Evolutionary conservation across 2,113 vertebrate species (phyloP), one percentile per base, ranked within the genome.

Genomic region (Sitta europaea): DNA sequence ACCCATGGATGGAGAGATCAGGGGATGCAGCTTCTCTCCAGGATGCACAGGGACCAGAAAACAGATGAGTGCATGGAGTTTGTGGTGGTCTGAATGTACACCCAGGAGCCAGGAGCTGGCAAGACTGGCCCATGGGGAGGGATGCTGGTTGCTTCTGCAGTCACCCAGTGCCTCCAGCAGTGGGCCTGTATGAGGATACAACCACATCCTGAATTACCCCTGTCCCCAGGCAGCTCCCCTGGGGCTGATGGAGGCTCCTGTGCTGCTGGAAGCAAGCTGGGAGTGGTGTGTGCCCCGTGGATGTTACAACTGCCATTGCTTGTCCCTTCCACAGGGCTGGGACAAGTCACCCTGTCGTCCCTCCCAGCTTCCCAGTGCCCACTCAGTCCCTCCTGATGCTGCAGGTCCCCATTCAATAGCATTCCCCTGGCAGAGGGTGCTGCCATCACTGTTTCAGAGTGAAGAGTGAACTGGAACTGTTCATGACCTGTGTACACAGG

Each of bases 401-500:
- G 51, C 76, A 54, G 47, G 33, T 33, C 11, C n/a, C 61, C 21
- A 1, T 38, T 35, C 43, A 19, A 3, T 1, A 23, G 38, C 88
- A 15, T 59, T 28, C 5, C 20, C 25, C 18, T 35, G 45, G 29
- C 72, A 42, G 31, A 27, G 24, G 6, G 19, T 45, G 71, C 71
- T 94, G 88, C 55, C 6, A 1, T 40, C 73, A 0, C 54, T 43
- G 42, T 53, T 87, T 72, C 74, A 78, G 89, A 63, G 84, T 24
- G 63, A 89, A 47, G 67, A n/a, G n/a, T 0, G 10, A 43, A 63
- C n/a, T 55, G 71, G 42, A 67, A 18, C 48, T 9, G 10, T 62
- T 74, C 0, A 1, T 36, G 35, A 67, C 48, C 74, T 43, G 74
- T 0, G 0, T 3, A 2, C 12, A 4, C 1, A 6, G 53, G 35